A percentile compares a stretch with the other conserved stretches of the same genome.
These are phyloP conservation scores for Gonocerus acuteangulatus DNA, from an alignment of 2,888 invertebrate genomes.

Conservation along the genomic window DNA sequence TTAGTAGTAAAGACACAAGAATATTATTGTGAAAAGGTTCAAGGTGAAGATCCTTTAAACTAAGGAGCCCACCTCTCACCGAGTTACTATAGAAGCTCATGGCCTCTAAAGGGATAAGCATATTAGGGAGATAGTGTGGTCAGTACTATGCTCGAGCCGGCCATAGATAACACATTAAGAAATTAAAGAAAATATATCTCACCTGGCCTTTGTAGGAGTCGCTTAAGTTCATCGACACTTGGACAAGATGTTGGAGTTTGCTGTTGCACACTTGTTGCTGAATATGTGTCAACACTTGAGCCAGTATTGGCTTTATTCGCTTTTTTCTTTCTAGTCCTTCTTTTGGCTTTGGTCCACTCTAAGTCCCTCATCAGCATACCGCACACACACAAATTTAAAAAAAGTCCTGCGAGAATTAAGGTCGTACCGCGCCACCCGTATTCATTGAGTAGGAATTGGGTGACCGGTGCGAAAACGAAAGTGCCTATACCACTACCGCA, in stretches of 20 bases:
- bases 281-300: conserved; percentile 33
- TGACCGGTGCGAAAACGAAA: conserved; percentile 75
- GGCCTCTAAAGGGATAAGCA: too few species aligned
- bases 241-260: conserved; percentile 35
- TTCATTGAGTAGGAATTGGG: conserved; percentile 61
- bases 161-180: too few species aligned
- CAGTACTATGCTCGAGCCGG: too few species aligned
- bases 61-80: too few species aligned
- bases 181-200: too few species aligned
- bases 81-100: too few species aligned
- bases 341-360: conserved; percentile 51
- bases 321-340: conserved; percentile 45
- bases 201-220: conserved; percentile 39
- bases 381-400: conserved; percentile 73
- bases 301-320: conserved; percentile 46
- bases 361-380: conserved; percentile 73
- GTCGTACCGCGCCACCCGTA: conserved; percentile 80
- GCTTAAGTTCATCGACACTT: conserved; percentile 39
- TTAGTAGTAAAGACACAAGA: too few species aligned
- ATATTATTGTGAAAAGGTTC: too few species aligned
- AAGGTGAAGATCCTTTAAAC: too few species aligned
- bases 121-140: too few species aligned
- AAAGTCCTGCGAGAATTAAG: conserved; percentile 69
- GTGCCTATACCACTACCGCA: conserved; percentile 85
- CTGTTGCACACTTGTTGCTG: conserved; percentile 30